Conservation (phyloP, 2,113 vertebrate genomes). For the Protomyctophum bolini region DNA sequence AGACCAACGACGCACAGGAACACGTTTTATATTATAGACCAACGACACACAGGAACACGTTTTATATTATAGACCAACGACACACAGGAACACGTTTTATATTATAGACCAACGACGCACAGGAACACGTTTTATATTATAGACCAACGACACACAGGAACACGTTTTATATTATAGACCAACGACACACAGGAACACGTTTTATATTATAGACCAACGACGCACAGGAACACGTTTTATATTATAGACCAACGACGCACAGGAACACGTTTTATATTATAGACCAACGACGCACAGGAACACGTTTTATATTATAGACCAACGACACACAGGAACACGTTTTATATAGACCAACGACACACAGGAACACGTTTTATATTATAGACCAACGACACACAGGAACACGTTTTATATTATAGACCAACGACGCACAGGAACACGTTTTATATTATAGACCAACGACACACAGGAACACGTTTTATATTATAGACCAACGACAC, state of each 20-base stretch:
- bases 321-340: neutral
- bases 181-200: neutral
- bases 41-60: neutral
- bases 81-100: slow-evolving; percentile 2
- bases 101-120: neutral
- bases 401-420: neutral
- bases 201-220: neutral
- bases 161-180: neutral
- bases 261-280: neutral
- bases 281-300: neutral
- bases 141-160: neutral
- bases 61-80: neutral
- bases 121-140: neutral
- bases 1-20: neutral
- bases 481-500: neutral
- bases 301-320: neutral
- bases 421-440: neutral
- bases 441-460: neutral
- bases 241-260: neutral
- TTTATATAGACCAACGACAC: neutral
- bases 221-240: neutral
- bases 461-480: neutral
- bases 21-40: neutral
- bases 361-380: slow-evolving; percentile 6
- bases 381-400: neutral